Evolutionary conservation across 2,888 invertebrate genomes (phyloP), one percentile per base, ranked within the genome.

Genomic region (Papilio elwesi): DNA sequence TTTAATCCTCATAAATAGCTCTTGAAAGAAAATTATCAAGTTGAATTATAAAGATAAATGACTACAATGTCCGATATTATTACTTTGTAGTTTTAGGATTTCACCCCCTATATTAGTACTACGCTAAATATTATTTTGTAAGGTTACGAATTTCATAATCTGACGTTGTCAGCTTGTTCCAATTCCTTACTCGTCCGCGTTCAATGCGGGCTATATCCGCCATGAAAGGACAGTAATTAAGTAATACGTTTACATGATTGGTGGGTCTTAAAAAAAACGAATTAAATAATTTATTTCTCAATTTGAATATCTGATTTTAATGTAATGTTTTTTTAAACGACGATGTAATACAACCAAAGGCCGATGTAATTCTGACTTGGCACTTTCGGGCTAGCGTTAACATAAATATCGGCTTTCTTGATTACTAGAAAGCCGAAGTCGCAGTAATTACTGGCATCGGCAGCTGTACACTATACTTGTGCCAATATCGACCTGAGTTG

Each of bases 371-470:
- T 8, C 15, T 48, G 16, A 63, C 15, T 12, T 6, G 12, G 26
- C 49, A 48, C 48, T 64, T 64, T 64, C 64, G 64, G 49, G 49
- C 12, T 63, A n/a, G 13, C 13, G 26, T 47, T 64, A 64, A 36
- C 64, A 49, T 49, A 64, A 64, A 64, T 48, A 70, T 67, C 51
- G 38, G 36, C 51, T 62, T 52, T 62, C 69, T 49, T 51, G 49
- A 52, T 62, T 62, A 38, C 62, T 51, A 69, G 62, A 62, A 69
- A 69, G 62, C 69, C 49, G n/a, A 68, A 57, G 68, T 16, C 15
- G 15, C 26, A 15, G 59, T 62, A 59, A 52, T 62, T 62, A 49
- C 47, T 47, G 55, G n/a, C 26, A 48, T 68, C 57, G 38, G 16
- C n/a, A 47, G 15, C 38, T 13, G 36, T n/a, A n/a, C n/a, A n/a